Evolutionary conservation across 2,888 invertebrate species (phyloP).

Genomic region (Hipparchia sbordonii): DNA sequence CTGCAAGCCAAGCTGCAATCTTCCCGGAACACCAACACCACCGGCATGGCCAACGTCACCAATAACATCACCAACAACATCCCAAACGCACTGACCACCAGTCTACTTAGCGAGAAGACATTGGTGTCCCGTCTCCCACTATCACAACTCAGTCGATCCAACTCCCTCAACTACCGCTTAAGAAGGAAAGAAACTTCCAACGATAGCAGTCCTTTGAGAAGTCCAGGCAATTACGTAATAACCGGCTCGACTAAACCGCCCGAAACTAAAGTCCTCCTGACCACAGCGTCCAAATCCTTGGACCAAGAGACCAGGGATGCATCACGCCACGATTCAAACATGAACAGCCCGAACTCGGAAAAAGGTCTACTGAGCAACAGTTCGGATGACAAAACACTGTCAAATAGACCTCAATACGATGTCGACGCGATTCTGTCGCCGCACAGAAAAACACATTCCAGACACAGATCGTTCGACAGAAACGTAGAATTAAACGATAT

Average conservation of each 20-base stretch:
- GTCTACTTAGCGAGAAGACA: conserved; percentile 74
- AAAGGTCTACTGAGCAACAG: conserved; percentile 66
- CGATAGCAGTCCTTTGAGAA: conserved; percentile 72
- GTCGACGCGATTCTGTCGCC: conserved; percentile 68
- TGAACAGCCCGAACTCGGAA: conserved; percentile 75
- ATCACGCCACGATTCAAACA: conserved; percentile 60
- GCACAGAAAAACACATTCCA: conserved; percentile 77
- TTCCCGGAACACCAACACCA: conserved; percentile 53
- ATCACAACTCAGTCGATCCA: conserved; percentile 74
- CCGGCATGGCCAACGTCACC: conserved; percentile 60
- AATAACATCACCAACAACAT: conserved; percentile 56
- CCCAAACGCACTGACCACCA: conserved; percentile 69
- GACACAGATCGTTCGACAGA: conserved; percentile 81
- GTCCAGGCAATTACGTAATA: conserved; percentile 76
- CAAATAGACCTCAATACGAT: conserved; percentile 68
- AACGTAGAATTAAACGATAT: conserved; percentile 65
- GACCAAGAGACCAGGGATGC: conserved; percentile 57
- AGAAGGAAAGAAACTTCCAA: conserved; percentile 66
- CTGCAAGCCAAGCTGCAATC: conserved; percentile 83
- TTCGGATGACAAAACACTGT: conserved; percentile 76
- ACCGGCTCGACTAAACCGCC: conserved; percentile 72
- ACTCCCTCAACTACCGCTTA: conserved; percentile 76
- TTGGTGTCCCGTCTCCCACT: conserved; percentile 72
- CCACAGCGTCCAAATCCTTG: conserved; percentile 68
- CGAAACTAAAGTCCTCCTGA: conserved; percentile 62